Conservation (phyloP, 2,888 invertebrate species). For the Ormyrus labotus region DNA sequence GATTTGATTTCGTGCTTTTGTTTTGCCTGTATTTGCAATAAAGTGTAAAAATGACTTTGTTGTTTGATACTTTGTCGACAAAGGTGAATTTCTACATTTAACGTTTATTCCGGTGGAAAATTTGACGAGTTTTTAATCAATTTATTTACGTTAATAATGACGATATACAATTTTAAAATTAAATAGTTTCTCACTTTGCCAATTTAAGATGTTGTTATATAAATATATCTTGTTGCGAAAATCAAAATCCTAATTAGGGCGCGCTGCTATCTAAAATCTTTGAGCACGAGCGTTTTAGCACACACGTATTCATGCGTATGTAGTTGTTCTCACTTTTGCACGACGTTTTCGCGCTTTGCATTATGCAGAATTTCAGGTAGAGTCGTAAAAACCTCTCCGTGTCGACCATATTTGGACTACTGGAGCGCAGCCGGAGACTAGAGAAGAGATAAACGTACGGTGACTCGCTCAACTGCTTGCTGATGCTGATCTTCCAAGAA, state of each 20-base stretch:
- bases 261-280: conserved; percentile 54
- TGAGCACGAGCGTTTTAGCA: conserved; percentile 44
- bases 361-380: conserved; percentile 55
- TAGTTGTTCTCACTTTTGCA: conserved; percentile 52
- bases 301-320: conserved; percentile 23
- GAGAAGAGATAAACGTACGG: conserved; percentile 51
- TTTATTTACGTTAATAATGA: background rate
- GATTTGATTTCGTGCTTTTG: background rate
- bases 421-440: conserved; percentile 29
- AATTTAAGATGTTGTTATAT: background rate
- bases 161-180: background rate
- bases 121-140: background rate
- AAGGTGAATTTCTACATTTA: background rate
- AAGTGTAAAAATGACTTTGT: background rate
- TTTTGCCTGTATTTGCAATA: too few species aligned
- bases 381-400: conserved; percentile 49
- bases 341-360: conserved; percentile 54
- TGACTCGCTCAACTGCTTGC: conserved; percentile 40
- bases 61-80: background rate
- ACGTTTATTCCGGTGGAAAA: background rate
- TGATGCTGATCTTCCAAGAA: conserved; percentile 56
- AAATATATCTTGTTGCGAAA: conserved; percentile 8
- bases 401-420: conserved; percentile 53
- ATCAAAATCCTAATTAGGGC: conserved; percentile 60
- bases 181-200: background rate